Percentiles rank a stretch among this genome's conserved stretches.
These are phyloP conservation scores for Lepisosteus oculatus DNA, from an alignment of 2,113 vertebrate species.

Conservation along the genomic window DNA sequence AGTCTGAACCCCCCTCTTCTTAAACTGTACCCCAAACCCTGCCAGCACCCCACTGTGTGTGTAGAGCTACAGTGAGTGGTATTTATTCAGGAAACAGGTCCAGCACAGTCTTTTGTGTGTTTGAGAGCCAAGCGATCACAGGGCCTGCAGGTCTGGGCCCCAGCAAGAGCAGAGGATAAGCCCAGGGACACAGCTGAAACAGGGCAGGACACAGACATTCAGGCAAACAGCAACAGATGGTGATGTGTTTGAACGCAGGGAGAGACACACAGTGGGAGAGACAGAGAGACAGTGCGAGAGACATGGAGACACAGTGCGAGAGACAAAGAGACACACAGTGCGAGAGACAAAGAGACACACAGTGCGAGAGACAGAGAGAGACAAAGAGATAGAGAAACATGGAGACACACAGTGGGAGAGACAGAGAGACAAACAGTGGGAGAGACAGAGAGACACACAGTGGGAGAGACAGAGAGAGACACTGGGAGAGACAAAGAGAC, in stretches of 20 bases:
- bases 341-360: neutral
- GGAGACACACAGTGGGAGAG: neutral
- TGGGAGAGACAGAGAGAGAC: constrained; percentile 11
- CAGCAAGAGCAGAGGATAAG: too few relatives aligned
- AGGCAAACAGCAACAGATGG: neutral
- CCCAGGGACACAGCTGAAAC: too few relatives aligned
- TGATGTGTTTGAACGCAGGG: constrained; percentile 7
- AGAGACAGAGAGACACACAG: constrained; percentile 14
- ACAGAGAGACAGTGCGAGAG: constrained; percentile 1
- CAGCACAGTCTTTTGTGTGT: too few relatives aligned
- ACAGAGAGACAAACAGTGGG: constrained; percentile 38
- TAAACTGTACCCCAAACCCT: too few relatives aligned
- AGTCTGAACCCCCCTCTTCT: too few relatives aligned
- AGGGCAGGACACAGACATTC: too few relatives aligned
- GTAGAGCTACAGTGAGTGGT: too few relatives aligned
- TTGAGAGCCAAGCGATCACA: too few relatives aligned
- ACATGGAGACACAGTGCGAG: neutral
- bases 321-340: neutral
- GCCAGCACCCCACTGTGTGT: too few relatives aligned
- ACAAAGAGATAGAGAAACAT: neutral
- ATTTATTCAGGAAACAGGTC: too few relatives aligned
- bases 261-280: constrained; percentile 38
- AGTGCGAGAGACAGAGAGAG: constrained; percentile 11
- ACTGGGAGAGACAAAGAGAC: neutral
- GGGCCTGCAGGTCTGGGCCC: too few relatives aligned